Conservation (phyloP, 1,140 invertebrate species). For the Gryllus bimaculatus region DNA sequence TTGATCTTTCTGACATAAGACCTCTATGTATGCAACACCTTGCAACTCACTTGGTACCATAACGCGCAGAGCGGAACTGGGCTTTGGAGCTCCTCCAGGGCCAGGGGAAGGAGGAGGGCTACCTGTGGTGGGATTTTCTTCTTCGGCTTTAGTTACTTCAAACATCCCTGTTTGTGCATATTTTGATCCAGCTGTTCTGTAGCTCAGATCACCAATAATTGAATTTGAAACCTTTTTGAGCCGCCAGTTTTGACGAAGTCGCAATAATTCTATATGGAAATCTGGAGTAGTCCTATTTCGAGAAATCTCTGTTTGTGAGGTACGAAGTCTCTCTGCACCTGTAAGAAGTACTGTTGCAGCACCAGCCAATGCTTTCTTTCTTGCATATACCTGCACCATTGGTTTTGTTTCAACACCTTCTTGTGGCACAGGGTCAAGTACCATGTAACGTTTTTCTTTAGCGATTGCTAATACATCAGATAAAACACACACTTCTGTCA, state of each 20-base stretch:
- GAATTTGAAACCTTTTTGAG: constrained; percentile 90
- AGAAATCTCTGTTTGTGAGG: constrained; percentile 65
- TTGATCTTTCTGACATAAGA: constrained; percentile 86
- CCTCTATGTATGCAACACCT: constrained; percentile 91
- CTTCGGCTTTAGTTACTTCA: constrained; percentile 85
- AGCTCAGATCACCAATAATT: constrained; percentile 93
- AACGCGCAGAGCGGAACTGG: constrained; percentile 76
- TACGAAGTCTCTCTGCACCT: constrained; percentile 77
- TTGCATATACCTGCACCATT: constrained; percentile 80
- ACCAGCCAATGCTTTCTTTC: constrained; percentile 81
- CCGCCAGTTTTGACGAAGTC: constrained; percentile 87
- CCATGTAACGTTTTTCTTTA: constrained; percentile 89
- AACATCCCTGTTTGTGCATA: constrained; percentile 90
- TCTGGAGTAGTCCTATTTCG: constrained; percentile 46
- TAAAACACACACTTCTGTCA: constrained; percentile 87
- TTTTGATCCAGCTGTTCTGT: constrained; percentile 78
- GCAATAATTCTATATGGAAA: constrained; percentile 86
- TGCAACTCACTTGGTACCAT: constrained; percentile 88
- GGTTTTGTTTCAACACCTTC: constrained; percentile 72
- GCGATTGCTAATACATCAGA: constrained; percentile 85
- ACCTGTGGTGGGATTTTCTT: constrained; percentile 47
- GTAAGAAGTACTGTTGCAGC: constrained; percentile 71
- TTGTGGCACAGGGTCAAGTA: constrained; percentile 83
- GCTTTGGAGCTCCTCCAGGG: constrained; percentile 33
- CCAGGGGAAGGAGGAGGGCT: constrained; percentile 20